Base-by-base conservation (phyloP, 2,888 invertebrate species). In the Chouioia cunea region DNA sequence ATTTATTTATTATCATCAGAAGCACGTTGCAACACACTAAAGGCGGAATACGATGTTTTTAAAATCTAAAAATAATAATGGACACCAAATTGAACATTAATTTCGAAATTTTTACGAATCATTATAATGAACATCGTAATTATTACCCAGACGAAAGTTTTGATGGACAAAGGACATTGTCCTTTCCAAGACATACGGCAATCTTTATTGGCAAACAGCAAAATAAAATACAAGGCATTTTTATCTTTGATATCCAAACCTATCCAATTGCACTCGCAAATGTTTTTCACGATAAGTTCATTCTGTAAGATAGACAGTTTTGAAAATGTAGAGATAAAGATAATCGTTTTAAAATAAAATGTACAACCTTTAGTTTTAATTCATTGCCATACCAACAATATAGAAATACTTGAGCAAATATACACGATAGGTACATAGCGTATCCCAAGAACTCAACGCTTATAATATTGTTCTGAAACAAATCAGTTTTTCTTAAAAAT, bases 321-420 rank as follows among this genome's bases (percentile, higher is more conserved):
- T 6, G 10, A 50, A 50, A 16, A 50, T n/a, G 14, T 18, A 12
- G 6, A 50, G 0, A 14, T 18, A 2, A 16, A 18, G 4, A 16
- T 16, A 16, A 1, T 14, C 8, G n/a, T 68, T 48, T 1, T 47
- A 22, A 16, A 8, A n/a, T 6, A 50, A 4, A 8, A 15, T 22
- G 36, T 43, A 18, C 22, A 16, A 74, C 69, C 64, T 70, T 63
- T 14, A 70, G 1, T 15, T 63, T 66, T 15, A 72, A 54, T 59
- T 74, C 74, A 46, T 74, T 69, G 44, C 71, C 73, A 56, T 47
- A 58, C 59, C 58, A 71, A 16, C 69, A 73, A 16, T 71, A 73
- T 1, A 65, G 44, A 65, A 73, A 73, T 16, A 71, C 47, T 70
- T 74, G 65, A 44, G 48, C 65, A n/a, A 71, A 22, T 57, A 73